These are phyloP conservation scores for Epinephelus moara DNA, from an alignment of 2,113 vertebrate genomes.

Conservation along the genomic window DNA sequence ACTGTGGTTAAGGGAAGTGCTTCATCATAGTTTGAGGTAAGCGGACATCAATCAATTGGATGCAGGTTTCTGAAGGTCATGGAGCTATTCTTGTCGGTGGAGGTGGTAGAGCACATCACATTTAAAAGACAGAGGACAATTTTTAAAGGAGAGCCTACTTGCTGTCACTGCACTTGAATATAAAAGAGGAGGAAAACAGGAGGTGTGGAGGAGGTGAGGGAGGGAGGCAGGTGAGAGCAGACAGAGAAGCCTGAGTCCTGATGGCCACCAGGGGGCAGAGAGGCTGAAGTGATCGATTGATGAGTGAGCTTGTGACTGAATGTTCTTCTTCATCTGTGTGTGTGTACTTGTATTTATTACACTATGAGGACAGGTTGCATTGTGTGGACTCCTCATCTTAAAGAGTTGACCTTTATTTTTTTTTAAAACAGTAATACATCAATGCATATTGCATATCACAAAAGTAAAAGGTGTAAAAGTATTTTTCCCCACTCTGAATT, in stretches of 20 bases:
- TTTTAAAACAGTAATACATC: too few species aligned
- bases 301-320: not conserved
- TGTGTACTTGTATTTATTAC: not conserved
- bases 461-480: too few species aligned
- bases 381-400: not conserved
- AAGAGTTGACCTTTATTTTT: not conserved
- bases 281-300: not conserved
- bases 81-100: slow-evolving; percentile 24
- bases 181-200: not conserved
- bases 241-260: not conserved
- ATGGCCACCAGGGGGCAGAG: not conserved
- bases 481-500: too few species aligned
- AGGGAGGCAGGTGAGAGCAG: not conserved
- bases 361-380: not conserved
- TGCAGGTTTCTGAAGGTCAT: slow-evolving; percentile 49
- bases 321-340: not conserved
- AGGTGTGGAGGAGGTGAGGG: not conserved
- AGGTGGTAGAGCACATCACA: slow-evolving; percentile 48
- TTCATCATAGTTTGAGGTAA: slow-evolving; percentile 48
- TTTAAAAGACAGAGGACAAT: slow-evolving; percentile 40
- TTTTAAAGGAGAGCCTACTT: slow-evolving; percentile 17
- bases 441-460: too few species aligned
- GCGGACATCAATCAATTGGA: slow-evolving; percentile 39
- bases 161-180: slow-evolving; percentile 25
- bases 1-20: slow-evolving; percentile 21